phyloP scores from a whole-genome alignment of 2,888 invertebrate genomes.

The Drosophila pullipes region DNA sequence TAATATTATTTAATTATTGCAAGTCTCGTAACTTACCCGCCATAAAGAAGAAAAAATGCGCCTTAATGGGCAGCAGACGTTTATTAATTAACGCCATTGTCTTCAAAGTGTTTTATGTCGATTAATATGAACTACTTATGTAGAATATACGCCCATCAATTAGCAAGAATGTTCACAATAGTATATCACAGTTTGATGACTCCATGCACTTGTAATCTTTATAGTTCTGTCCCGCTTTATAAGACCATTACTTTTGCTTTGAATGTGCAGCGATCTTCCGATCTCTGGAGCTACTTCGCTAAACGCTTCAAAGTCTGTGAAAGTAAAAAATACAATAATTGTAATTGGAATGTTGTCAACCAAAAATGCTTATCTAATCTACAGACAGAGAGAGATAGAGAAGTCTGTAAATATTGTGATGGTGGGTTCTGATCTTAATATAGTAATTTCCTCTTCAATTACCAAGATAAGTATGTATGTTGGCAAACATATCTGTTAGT shows the following conservation, averaged over 20 bases:
- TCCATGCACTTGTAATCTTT: conserved; percentile 52
- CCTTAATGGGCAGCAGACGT: conserved; percentile 92
- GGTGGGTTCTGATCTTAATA: conserved; percentile 13
- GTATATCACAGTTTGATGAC: conserved; percentile 67
- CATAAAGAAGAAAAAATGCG: conserved; percentile 95
- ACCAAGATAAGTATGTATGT: conserved; percentile 2
- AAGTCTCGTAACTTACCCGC: conserved; percentile 88
- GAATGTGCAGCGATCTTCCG: background rate
- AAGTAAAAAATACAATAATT: conserved; percentile 3
- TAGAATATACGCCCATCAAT: background rate
- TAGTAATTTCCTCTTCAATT: conserved; percentile 11
- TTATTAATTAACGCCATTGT: conserved; percentile 88
- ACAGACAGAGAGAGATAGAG: background rate
- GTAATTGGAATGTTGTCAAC: conserved; percentile 33
- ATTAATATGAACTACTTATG: background rate
- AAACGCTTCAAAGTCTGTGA: conserved; percentile 26
- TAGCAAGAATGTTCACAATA: conserved; percentile 11
- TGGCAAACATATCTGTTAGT: conserved; percentile 24
- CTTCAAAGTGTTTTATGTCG: background rate
- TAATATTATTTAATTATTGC: background rate
- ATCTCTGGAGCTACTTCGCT: background rate
- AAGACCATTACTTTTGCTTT: conserved; percentile 45
- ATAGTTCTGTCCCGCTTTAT: conserved; percentile 27
- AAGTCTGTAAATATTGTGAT: conserved; percentile 24
- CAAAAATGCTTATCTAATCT: conserved; percentile 42